Conservation (phyloP, 2,113 vertebrate genomes). For the Rhabdomys dilectus region DNA sequence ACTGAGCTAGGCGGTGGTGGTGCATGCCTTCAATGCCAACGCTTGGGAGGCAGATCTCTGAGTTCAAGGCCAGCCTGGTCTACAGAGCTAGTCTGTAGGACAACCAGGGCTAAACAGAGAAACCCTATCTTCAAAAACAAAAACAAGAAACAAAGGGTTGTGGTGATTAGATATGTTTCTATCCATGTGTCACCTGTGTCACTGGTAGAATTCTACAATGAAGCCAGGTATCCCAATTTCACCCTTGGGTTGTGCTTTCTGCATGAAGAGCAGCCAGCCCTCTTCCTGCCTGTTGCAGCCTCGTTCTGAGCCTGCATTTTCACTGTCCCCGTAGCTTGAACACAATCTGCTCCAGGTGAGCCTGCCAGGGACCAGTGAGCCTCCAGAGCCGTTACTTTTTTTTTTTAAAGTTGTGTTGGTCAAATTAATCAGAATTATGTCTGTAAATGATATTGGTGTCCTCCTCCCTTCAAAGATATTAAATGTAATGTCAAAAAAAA, state of each 20-base stretch:
- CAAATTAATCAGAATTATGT: conserved; percentile 1
- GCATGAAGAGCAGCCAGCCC: neutral
- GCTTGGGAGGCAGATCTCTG: neutral
- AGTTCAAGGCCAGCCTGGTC: neutral
- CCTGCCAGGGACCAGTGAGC: neutral
- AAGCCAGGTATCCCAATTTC: neutral
- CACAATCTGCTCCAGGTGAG: neutral
- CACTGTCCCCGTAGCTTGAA: neutral
- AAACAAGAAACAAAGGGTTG: neutral
- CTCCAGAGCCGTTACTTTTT: neutral
- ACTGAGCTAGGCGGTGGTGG: neutral
- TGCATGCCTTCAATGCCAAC: neutral
- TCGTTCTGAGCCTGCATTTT: neutral
- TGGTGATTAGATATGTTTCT: neutral
- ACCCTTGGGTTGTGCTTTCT: neutral
- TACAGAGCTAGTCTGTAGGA: neutral
- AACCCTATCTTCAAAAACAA: neutral
- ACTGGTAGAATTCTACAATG: neutral
- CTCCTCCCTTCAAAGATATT: conserved; percentile 18
- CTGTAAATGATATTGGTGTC: neutral
- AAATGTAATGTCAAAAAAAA: neutral
- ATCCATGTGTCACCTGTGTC: neutral
- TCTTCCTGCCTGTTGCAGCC: neutral
- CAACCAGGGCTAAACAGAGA: neutral
- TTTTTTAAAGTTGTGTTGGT: neutral